Evolutionary conservation across 2,888 invertebrate genomes (phyloP), one percentile per base, ranked within the genome.

Genomic region (Campoletis raptor): DNA sequence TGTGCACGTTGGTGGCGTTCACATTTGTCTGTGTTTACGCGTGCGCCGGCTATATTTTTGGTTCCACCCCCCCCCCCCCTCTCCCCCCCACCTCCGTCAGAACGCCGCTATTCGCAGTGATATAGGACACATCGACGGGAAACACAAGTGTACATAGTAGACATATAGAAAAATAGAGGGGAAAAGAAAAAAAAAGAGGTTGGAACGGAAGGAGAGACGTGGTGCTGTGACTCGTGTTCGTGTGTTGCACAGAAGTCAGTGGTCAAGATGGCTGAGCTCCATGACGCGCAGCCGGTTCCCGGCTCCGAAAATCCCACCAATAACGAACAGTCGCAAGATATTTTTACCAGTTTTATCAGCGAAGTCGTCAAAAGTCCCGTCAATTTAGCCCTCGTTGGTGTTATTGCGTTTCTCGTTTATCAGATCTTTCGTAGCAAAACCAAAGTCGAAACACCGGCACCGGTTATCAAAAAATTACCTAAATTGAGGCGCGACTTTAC

Each of bases 401-500:
- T 97, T 40, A 97, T 97, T 92, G 95, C 95, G 64, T 95, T 96
- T 92, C 95, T 98, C 83, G 94, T 97, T 30, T 97, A 97, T 92
- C 97, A 97, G 95, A 97, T 98, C 85, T 94, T 97, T 70, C 96
- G 96, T 90, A 96, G 95, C 90, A 95, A 94, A 90, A 94, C 90
- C 85, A 93, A 89, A 88, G 88, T 87, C 85, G 92, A 91, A 87
- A 92, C 83, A 74, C 93, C 94, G 77, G 92, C 93, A 36, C 94
- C 94, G 40, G 93, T 93, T 79, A 95, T 95, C 90, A 96, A 96
- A 15, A 95, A 96, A 91, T 94, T 99, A 89, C 98, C 98, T 15
- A 98, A 97, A 95, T 93, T 99, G 92, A 97, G 98, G 90, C 96
- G 96, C 91, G 99, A 99, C 94, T 98, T 99, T 95, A 98, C 98